Percentiles rank a stretch among this genome's conserved stretches.
Conservation (phyloP, 2,113 vertebrate species). For the Casuarius casuarius region DNA sequence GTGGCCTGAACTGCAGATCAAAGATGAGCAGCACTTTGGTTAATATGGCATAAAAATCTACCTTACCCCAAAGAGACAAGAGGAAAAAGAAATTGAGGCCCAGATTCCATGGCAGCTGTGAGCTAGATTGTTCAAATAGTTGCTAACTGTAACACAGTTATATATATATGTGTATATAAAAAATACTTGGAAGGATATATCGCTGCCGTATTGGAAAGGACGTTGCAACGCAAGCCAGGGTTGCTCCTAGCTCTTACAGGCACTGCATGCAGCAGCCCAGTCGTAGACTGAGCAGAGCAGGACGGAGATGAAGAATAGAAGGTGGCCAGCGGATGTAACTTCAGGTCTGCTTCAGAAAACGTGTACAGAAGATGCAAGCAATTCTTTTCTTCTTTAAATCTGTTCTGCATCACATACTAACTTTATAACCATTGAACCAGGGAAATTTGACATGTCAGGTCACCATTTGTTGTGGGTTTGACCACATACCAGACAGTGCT, state of each 20-base stretch:
- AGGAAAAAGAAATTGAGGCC: conserved; percentile 53
- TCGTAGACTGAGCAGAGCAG: not conserved
- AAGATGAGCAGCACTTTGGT: conserved; percentile 76
- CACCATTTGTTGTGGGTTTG: conserved; percentile 1
- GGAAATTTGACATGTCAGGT: not conserved
- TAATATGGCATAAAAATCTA: conserved; percentile 66
- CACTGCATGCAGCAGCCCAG: not conserved
- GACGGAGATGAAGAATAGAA: not conserved
- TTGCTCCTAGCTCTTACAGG: not conserved
- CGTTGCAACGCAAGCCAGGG: not conserved
- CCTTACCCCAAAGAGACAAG: conserved; percentile 55
- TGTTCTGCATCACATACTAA: not conserved
- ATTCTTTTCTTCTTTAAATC: not conserved
- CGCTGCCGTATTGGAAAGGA: not conserved
- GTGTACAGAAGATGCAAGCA: not conserved
- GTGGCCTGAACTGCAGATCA: conserved; percentile 78
- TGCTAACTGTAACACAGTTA: not conserved
- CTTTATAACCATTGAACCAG: not conserved
- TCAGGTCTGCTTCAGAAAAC: not conserved
- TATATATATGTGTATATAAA: not conserved
- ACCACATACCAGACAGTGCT: not conserved
- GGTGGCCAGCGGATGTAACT: not conserved
- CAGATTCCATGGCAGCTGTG: conserved; percentile 34
- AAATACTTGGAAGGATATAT: conserved; percentile 45
- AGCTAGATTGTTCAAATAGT: not conserved